These are phyloP conservation scores for Arctocebus calabarensis DNA, from an alignment of 2,797 vertebrate species.

Conservation along the genomic window DNA sequence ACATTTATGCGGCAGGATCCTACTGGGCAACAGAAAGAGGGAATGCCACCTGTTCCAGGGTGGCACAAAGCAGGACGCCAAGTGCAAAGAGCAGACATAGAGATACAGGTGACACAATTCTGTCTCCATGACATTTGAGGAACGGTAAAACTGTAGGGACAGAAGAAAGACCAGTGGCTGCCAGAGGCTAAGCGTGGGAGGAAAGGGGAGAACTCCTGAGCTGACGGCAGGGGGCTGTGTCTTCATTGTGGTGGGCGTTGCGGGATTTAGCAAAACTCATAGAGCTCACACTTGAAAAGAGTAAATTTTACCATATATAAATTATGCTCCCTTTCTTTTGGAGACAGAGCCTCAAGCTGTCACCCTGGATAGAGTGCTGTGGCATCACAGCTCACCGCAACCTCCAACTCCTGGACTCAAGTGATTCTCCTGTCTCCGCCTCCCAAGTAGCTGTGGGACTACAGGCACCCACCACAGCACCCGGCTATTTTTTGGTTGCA, in stretches of 20 bases:
- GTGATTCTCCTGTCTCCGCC: too few relatives aligned
- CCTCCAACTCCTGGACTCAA: too few relatives aligned
- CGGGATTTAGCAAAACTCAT: not conserved
- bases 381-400: too few relatives aligned
- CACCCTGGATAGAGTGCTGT: too few relatives aligned
- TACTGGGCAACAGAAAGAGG: accelerated
- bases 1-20: accelerated
- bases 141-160: not conserved
- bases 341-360: too few relatives aligned
- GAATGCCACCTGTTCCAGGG: accelerated
- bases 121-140: accelerated
- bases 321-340: not conserved
- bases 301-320: not conserved
- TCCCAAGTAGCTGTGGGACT: too few relatives aligned
- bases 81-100: accelerated
- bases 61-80: accelerated
- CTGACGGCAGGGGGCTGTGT: accelerated
- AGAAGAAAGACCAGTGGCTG: accelerated
- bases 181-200: accelerated
- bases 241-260: not conserved
- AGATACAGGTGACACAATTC: accelerated
- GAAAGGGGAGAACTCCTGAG: accelerated
- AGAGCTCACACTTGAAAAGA: not conserved
- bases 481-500: too few relatives aligned
- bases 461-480: too few relatives aligned